Evolutionary conservation across 2,888 invertebrate species (phyloP).

Genomic region (Oxycera nigricornis): DNA sequence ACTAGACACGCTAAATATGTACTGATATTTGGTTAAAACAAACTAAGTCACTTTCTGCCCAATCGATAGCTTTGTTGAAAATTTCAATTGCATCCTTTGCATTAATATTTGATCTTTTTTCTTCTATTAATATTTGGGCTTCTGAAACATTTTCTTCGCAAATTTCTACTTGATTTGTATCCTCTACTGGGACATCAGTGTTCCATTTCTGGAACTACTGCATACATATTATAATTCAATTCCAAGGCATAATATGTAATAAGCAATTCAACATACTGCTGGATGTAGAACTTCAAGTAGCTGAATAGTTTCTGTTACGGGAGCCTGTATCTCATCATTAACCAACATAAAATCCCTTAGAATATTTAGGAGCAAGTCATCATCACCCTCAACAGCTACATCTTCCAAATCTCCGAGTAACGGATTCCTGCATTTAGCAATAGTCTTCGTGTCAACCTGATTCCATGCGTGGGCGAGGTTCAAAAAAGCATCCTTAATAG

Average conservation of each 20-base stretch:
- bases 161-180: not conserved
- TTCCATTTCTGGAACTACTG: not conserved
- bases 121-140: not conserved
- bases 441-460: slow-evolving; percentile 10
- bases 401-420: not conserved
- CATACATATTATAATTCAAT: slow-evolving; percentile 10
- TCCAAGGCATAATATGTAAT: slow-evolving; percentile 18
- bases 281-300: slow-evolving; percentile 5
- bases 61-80: slow-evolving; percentile 6
- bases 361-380: not conserved
- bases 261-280: not conserved
- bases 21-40: not conserved
- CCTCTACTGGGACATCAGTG: slow-evolving; percentile 12
- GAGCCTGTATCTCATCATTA: not conserved
- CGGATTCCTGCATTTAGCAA: slow-evolving; percentile 2
- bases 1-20: too few species aligned
- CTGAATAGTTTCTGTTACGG: slow-evolving; percentile 13
- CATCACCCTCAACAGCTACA: not conserved
- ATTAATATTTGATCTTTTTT: slow-evolving; percentile 10
- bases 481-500: too few species aligned
- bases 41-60: not conserved
- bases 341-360: too few species aligned
- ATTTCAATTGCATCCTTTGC: slow-evolving; percentile 6
- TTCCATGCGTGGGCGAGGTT: not conserved
- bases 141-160: slow-evolving; percentile 1